Evolutionary conservation across 2,797 vertebrate genomes (phyloP).

Genomic region (Tokudaia muenninki): DNA sequence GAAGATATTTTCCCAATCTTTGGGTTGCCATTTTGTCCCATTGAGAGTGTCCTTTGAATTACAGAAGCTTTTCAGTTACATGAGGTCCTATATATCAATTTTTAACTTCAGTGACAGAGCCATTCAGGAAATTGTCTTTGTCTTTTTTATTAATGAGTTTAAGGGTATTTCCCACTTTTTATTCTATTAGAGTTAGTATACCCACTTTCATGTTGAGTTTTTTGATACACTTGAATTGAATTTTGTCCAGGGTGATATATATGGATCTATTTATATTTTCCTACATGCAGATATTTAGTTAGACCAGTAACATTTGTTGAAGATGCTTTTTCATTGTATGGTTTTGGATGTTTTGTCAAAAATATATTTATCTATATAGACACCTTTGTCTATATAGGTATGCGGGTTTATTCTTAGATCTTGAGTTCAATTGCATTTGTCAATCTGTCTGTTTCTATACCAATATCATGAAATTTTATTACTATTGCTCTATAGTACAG

Average conservation of each 20-base stretch:
- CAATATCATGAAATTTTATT: not conserved
- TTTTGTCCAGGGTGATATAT: too few relatives aligned
- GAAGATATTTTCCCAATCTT: not conserved
- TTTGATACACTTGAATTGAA: too few relatives aligned
- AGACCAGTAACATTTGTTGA: not conserved
- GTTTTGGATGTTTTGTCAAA: not conserved
- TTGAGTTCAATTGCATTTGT: not conserved
- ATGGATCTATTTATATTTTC: not conserved
- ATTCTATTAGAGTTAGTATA: too few relatives aligned
- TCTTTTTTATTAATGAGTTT: not conserved
- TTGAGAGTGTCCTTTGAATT: not conserved
- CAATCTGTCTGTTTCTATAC: not conserved
- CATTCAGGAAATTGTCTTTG: not conserved
- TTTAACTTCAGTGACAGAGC: not conserved
- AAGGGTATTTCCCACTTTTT: too few relatives aligned
- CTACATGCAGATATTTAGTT: not conserved
- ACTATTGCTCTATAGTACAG: not conserved
- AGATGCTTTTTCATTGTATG: not conserved
- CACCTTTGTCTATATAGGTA: not conserved
- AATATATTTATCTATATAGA: not conserved
- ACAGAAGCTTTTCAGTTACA: not conserved
- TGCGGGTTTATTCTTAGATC: not conserved
- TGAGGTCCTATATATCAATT: not conserved
- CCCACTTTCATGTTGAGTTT: not conserved
- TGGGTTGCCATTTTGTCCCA: not conserved